phyloP scores from a whole-genome alignment of 1,140 invertebrate species.

The Lepidurus apus region DNA sequence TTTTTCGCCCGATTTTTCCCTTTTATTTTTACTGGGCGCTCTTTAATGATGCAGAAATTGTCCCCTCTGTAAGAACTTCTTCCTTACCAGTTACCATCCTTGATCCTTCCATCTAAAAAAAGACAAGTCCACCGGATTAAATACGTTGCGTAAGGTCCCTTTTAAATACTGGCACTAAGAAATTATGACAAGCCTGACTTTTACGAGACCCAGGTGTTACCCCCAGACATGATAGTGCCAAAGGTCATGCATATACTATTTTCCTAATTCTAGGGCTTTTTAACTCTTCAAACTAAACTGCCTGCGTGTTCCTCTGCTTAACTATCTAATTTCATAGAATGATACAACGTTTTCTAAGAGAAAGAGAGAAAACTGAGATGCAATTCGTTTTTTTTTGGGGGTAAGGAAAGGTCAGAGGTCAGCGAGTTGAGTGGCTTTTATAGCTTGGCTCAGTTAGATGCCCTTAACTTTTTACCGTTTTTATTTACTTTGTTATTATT shows the following conservation, averaged over 20 bases:
- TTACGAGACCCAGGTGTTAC: slow-evolving; percentile 7
- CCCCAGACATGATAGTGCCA: slow-evolving; percentile 2
- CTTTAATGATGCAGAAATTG: not conserved
- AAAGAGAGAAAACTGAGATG: too few relatives aligned
- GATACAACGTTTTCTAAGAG: too few relatives aligned
- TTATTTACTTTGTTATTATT: too few relatives aligned
- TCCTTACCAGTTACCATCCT: not conserved
- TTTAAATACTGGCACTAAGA: not conserved
- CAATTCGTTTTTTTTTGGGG: not conserved
- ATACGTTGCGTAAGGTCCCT: not conserved
- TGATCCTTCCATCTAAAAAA: not conserved
- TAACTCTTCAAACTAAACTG: not conserved
- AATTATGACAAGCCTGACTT: not conserved
- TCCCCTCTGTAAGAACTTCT: not conserved
- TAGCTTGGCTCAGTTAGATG: not conserved
- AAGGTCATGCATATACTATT: not conserved
- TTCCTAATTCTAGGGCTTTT: not conserved
- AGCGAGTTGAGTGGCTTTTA: not conserved
- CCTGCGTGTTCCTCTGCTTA: too few relatives aligned
- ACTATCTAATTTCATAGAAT: too few relatives aligned
- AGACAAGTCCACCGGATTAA: not conserved
- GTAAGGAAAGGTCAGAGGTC: not conserved
- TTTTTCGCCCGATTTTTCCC: not conserved
- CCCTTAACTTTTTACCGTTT: not conserved
- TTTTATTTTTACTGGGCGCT: not conserved